Base-by-base conservation (phyloP, 2,797 vertebrate genomes). In the Mus caroli region DNA sequence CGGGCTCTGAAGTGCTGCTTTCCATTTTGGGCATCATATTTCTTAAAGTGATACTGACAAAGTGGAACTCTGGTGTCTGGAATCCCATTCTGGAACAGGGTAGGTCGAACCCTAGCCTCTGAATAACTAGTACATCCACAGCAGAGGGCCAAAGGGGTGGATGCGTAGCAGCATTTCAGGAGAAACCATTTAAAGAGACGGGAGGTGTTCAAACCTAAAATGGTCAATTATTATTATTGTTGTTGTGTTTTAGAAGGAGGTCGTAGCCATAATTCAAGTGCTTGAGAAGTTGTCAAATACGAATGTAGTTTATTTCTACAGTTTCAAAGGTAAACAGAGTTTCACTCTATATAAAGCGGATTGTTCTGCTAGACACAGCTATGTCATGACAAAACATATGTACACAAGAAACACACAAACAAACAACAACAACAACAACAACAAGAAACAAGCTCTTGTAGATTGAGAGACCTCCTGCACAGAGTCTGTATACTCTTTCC, bases 21-120 rank as follows among this genome's bases (percentile, higher is more conserved):
- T 96, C 92, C 79, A 54, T 94, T 91, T 87, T 14, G 94, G 92
- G 94, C 58, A 31, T 91, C 76, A 10, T 58, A 58, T 75, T 94
- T 96, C 89, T 95, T 94, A 94, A 91, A 97, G 92, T 46, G 52
- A 15, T 46, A 88, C 91, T 90, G 88, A 92, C 37, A 95, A 83
- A 43, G 58, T 94, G 94, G 91, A 92, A 54, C 20, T 78, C 15
- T 75, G 77, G 83, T 43, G 64, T 82, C 54, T 56, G 71, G 73
- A 82, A 90, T 80, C 54, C 34, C 52, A 34, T 91, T 94, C 40
- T 88, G 78, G 46, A 90, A 62, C 13, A 91, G 86, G 50, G 26
- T 62, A 67, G 69, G 46, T 91, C 22, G 22, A 56, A 86, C 14
- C 43, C 78, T 46, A 28, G 37, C 34, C 9, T 58, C 37, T 91